phyloP scores from a whole-genome alignment of 2,888 invertebrate species.

The Apamea monoglypha region DNA sequence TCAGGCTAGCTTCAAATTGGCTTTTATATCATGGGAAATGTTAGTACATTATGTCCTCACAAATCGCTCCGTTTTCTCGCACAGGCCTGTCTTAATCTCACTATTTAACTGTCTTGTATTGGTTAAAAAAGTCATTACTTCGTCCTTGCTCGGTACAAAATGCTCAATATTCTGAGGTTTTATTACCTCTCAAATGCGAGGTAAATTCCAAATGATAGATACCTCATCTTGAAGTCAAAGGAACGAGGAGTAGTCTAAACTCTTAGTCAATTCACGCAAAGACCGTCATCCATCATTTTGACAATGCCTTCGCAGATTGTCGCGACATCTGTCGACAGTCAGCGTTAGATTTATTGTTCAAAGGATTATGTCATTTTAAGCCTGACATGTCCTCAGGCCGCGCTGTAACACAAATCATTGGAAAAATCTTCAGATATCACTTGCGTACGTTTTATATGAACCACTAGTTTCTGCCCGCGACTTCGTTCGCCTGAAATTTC shows the following conservation, averaged over 20 bases:
- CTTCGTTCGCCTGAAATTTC: background rate
- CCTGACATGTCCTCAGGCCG: too few relatives aligned
- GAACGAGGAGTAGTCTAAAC: conserved; percentile 28
- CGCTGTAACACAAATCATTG: background rate
- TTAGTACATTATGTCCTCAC: background rate
- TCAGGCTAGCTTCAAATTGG: background rate
- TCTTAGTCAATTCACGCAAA: conserved; percentile 17
- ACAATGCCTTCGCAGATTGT: conserved; percentile 46
- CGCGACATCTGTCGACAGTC: conserved; percentile 37
- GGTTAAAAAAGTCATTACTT: background rate
- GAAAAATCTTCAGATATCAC: background rate
- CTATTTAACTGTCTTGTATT: background rate
- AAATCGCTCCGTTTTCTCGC: background rate
- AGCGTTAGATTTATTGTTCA: conserved; percentile 50
- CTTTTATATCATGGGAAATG: background rate
- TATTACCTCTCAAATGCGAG: background rate
- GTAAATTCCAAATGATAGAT: conserved; percentile 15
- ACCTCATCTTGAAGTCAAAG: conserved; percentile 7
- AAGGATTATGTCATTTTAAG: conserved; percentile 27
- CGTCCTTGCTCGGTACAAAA: background rate
- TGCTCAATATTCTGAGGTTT: background rate
- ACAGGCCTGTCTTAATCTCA: background rate
- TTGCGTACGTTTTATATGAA: background rate
- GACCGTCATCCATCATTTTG: conserved; percentile 48
- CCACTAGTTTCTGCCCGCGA: background rate